These are phyloP conservation scores for Nomada ruficornis DNA, from an alignment of 2,888 invertebrate genomes.

Conservation along the genomic window DNA sequence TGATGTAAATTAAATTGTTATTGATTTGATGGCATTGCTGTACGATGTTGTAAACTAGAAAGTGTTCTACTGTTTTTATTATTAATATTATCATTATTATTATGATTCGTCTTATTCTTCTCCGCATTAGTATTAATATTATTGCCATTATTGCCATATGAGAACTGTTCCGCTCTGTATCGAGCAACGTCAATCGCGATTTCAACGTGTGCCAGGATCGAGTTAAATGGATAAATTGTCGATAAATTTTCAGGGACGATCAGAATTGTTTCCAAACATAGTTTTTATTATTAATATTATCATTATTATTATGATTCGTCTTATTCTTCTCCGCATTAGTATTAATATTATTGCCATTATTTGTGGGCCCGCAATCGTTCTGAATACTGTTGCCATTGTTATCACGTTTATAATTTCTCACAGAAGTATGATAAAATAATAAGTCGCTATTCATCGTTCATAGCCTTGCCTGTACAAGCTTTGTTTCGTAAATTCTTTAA, in stretches of 20 bases:
- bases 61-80: not conserved
- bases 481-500: not conserved
- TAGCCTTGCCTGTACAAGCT: not conserved
- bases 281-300: no score
- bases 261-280: conserved; percentile 12
- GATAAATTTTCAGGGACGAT: not conserved
- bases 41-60: not conserved
- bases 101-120: not conserved
- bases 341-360: not conserved
- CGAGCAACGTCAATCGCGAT: not conserved
- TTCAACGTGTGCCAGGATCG: not conserved
- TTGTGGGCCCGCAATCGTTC: no score
- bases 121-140: not conserved
- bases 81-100: not conserved
- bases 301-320: not conserved
- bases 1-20: not conserved
- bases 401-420: not conserved
- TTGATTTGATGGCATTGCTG: not conserved
- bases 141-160: not conserved
- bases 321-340: not conserved
- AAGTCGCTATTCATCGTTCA: not conserved
- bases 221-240: not conserved
- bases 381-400: no score
- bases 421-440: not conserved
- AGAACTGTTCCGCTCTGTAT: not conserved